Conservation (phyloP, 2,888 invertebrate species). For the Pasiphila rectangulata region DNA sequence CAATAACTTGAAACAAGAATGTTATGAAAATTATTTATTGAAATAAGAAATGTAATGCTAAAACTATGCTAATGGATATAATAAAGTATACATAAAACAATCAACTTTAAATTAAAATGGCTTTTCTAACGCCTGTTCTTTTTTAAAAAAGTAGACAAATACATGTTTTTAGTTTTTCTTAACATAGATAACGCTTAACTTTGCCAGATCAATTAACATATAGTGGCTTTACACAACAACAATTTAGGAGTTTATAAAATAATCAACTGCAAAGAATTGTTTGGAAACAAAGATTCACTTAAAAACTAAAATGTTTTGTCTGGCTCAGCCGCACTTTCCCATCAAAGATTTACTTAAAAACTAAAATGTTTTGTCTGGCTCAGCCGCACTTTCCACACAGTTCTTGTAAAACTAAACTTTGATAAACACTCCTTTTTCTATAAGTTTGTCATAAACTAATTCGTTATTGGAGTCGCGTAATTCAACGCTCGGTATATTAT, state of each 20-base stretch:
- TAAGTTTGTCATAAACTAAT: constrained; percentile 54
- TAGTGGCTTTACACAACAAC: neutral
- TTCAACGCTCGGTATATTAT: constrained; percentile 51
- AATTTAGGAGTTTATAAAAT: neutral
- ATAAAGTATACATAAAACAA: constrained; percentile 2
- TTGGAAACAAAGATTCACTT: neutral
- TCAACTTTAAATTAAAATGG: constrained; percentile 9
- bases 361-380: constrained; percentile 2
- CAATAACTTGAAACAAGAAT: no score
- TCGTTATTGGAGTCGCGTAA: constrained; percentile 49
- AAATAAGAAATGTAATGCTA: no score
- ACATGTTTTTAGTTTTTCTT: no score
- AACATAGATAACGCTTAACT: no score
- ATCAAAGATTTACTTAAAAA: no score
- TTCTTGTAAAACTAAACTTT: constrained; percentile 12
- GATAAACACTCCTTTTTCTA: constrained; percentile 42
- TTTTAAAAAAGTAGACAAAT: no score
- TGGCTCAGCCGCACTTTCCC: constrained; percentile 1
- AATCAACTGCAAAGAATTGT: neutral
- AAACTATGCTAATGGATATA: no score
- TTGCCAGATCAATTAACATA: no score
- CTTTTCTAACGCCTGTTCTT: neutral
- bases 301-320: constrained; percentile 1
- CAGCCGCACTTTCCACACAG: neutral
- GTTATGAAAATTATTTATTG: constrained; percentile 9